Percentiles rank a stretch among this genome's conserved stretches.
Evolutionary conservation across 2,797 vertebrate species (phyloP).

Genomic region (Myripristis murdjan): DNA sequence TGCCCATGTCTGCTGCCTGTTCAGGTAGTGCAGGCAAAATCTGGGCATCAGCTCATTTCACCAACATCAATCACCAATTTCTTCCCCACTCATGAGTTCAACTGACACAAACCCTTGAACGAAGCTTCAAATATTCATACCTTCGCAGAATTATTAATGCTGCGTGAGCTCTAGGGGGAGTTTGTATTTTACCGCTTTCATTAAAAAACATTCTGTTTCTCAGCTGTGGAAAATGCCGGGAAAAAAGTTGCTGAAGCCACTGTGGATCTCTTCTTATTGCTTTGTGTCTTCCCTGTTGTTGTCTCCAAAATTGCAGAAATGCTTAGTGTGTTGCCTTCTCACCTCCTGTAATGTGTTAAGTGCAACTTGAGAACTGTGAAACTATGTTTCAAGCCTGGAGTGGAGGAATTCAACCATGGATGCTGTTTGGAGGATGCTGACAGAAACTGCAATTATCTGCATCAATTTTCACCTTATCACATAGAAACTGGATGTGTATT

Average conservation of each 20-base stretch:
- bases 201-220: slow-evolving; percentile 57
- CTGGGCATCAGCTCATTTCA: slow-evolving; percentile 36
- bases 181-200: slow-evolving; percentile 59
- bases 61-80: slow-evolving; percentile 27
- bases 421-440: slow-evolving; percentile 5
- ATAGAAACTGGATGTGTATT: slow-evolving; percentile 11
- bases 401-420: slow-evolving; percentile 11
- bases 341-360: slow-evolving; percentile 42
- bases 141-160: slow-evolving; percentile 55
- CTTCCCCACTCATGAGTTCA: slow-evolving; percentile 13
- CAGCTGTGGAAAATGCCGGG: slow-evolving; percentile 46
- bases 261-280: slow-evolving; percentile 55
- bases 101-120: slow-evolving; percentile 34
- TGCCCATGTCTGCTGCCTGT: slow-evolving; percentile 9
- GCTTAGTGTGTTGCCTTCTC: slow-evolving; percentile 36
- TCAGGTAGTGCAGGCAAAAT: slow-evolving; percentile 17
- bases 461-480: slow-evolving; percentile 9
- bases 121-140: slow-evolving; percentile 61
- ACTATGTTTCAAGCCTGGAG: slow-evolving; percentile 5
- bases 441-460: slow-evolving; percentile 20
- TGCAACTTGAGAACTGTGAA: slow-evolving; percentile 34
- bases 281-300: slow-evolving; percentile 44
- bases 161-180: slow-evolving; percentile 7
- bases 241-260: slow-evolving; percentile 33
- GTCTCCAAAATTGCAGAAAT: slow-evolving; percentile 53